phyloP scores from a whole-genome alignment of 2,888 invertebrate species.

The Tiliacea aurago region DNA sequence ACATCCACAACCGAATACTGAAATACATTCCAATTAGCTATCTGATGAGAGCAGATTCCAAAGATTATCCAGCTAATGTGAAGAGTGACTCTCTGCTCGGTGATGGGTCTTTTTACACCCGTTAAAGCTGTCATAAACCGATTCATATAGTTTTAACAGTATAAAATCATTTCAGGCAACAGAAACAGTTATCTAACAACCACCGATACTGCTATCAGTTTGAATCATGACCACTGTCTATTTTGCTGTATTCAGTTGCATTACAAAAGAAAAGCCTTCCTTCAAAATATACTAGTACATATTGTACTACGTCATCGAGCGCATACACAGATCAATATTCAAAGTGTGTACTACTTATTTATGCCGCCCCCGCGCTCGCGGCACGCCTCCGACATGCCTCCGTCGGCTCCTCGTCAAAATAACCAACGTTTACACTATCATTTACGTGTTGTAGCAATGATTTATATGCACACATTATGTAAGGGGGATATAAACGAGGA shows the following conservation, averaged over 20 bases:
- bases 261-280: conserved; percentile 2
- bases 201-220: background rate
- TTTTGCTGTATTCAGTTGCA: background rate
- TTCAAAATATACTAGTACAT: conserved; percentile 4
- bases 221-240: background rate
- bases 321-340: conserved; percentile 65
- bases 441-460: conserved; percentile 49
- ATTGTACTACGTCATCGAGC: conserved; percentile 28
- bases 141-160: background rate
- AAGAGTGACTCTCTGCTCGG: background rate
- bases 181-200: background rate
- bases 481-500: conserved; percentile 15
- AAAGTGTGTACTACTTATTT: conserved; percentile 65
- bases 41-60: background rate
- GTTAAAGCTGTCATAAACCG: background rate
- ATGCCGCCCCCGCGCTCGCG: conserved; percentile 63
- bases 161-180: too few species aligned
- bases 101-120: too few species aligned
- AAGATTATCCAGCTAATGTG: background rate
- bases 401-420: conserved; percentile 65
- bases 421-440: conserved; percentile 63
- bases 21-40: background rate
- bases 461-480: conserved; percentile 38
- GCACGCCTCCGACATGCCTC: conserved; percentile 61
- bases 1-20: background rate